Evolutionary conservation across 2,113 vertebrate species (phyloP), one percentile per base, ranked within the genome.

Genomic region (Dissostichus mawsoni): DNA sequence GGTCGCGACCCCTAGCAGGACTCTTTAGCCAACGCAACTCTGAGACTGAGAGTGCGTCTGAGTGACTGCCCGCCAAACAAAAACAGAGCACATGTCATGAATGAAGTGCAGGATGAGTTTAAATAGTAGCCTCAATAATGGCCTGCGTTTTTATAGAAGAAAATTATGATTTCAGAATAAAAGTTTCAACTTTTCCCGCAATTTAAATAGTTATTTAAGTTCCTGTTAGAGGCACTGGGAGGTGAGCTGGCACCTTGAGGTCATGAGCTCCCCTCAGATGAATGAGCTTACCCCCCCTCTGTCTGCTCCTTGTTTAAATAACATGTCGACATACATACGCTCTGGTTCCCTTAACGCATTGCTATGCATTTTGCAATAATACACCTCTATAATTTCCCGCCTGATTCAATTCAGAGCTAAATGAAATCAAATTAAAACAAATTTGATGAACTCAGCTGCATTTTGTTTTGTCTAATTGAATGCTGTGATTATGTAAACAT

Each of bases 1-100:
- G 94, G 94, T 92, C 93, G 29, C 74, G 90, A 95, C 94, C 93
- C 93, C 82, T 58, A 66, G 90, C 78, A 71, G 92, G 91, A 86
- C 80, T 71, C 76, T 87, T 84, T n/a, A 89, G 88, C 86, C 82
- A 59, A 80, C 33, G 58, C 80, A 74, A 80, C 89, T 79, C 50
- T 4, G 50, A 44, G 71, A 78, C 75, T 55, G 55, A 61, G 78
- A 66, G 45, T 11, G 47, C 53, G 48, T 72, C 80, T 75, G 81
- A 85, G 50, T 23, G 61, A 78, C 77, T 18, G 70, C 64, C 69
- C 70, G 20, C 79, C 82, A 79, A 84, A 88, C 67, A 80, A 80
- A 80, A 85, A 81, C 66, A 48, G 16, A 84, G 85, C 59, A 78
- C 17, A 83, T 56, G 51, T 67, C 18, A n/a, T 36, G 1, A 84